Evolutionary conservation across 53 echinoderm and acorn worm species (phyloP).

Genomic region (Hippasteria phrygiana): DNA sequence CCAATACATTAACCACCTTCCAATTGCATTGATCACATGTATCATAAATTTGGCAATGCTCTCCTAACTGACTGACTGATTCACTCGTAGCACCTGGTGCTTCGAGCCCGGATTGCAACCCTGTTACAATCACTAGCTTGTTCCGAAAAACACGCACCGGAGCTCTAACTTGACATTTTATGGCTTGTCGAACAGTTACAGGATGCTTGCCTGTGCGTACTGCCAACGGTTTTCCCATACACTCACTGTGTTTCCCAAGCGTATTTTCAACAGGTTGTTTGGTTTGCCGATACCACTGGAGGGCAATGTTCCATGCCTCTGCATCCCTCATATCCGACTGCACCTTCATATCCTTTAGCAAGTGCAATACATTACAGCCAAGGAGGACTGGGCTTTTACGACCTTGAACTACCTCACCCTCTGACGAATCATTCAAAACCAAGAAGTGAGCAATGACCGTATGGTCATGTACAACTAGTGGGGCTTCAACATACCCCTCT

Average conservation of each 20-base stretch:
- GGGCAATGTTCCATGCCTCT: conserved; percentile 9
- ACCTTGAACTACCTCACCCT: not conserved
- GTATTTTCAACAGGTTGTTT: not conserved
- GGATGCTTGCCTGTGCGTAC: conserved; percentile 5
- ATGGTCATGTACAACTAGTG: not conserved
- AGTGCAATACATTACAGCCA: conserved; percentile 17
- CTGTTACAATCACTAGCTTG: not conserved
- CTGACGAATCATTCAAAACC: conserved; percentile 3
- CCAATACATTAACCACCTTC: not conserved
- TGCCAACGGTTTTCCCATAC: not conserved
- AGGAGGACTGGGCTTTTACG: not conserved
- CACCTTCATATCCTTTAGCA: not conserved
- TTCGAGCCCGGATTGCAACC: not conserved
- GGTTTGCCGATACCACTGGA: conserved; percentile 14
- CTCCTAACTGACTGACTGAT: not conserved
- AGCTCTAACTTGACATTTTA: conserved; percentile 19
- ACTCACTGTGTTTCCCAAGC: not conserved
- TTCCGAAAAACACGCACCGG: not conserved
- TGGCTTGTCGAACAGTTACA: not conserved
- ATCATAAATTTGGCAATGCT: conserved; percentile 2
- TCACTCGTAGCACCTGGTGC: not conserved
- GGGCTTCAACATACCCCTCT: conserved; percentile 19
- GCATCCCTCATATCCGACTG: conserved; percentile 1
- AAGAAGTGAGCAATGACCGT: conserved; percentile 8
- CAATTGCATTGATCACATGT: conserved; percentile 2